Base-by-base conservation (phyloP, 1,140 invertebrate species). In the Melipona quadrifasciata region DNA sequence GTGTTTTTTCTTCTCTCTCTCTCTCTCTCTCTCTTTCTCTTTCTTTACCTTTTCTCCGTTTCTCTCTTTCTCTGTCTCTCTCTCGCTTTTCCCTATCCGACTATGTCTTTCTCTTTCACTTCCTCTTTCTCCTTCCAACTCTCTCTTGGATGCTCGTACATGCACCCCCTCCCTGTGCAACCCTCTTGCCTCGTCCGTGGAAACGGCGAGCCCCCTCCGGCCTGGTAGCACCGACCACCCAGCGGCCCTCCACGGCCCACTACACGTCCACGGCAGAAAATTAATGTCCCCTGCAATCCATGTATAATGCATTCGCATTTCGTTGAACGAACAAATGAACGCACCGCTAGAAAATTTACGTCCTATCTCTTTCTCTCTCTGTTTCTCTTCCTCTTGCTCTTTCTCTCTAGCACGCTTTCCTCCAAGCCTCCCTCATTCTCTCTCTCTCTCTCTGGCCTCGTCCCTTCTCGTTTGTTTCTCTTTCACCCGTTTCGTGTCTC, bases 231-330 rank as follows among this genome's bases (percentile, higher is more conserved):
- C 78, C 86, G 84, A 76, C 83, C 82, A 81, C 78, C 87, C 82
- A 84, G 88, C 83, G 78, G 88, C 87, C 86, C 86, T 89, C 86
- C 88, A 89, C 89, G 88, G 90, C 91, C 91, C 93, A 93, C 93
- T 95, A 93, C 91, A 95, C 92, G 94, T 94, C 93, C 92, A 91
- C 91, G 93, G 70, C 94, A 95, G 93, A 94, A 95, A 95, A 95
- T 95, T 94, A 95, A 95, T 95, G 94, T 95, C 94, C 94, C 93
- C 94, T 95, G 94, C 94, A 95, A 95, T 95, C 93, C 93, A 94
- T 95, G 94, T 95, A 94, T 95, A 94, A 95, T 94, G 94, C 94
- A 95, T 94, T 95, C 92, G 93, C 92, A 93, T 94, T 94, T 94
- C 93, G 93, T 94, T 93, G 90, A 88, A 93, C 93, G 93, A 94